phyloP scores from a whole-genome alignment of 2,888 invertebrate species.

The Elmis aenea region DNA sequence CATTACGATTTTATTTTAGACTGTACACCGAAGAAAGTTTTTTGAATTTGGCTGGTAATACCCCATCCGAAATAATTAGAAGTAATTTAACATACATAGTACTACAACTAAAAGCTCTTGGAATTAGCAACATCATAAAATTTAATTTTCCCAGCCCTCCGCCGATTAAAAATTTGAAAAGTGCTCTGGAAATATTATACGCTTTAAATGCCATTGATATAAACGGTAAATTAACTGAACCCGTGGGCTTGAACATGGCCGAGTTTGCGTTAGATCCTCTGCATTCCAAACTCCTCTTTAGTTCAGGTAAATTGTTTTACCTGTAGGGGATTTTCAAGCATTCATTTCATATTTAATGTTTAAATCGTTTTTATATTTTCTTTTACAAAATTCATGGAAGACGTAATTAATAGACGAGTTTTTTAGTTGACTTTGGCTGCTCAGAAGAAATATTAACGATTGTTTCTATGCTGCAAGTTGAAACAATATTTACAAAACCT shows the following conservation, averaged over 20 bases:
- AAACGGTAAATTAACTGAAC: slow-evolving; percentile 69
- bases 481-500: slow-evolving; percentile 77
- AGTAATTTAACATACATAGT: slow-evolving; percentile 80
- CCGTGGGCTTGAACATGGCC: slow-evolving; percentile 78
- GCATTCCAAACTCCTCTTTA: slow-evolving; percentile 78
- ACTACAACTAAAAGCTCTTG: slow-evolving; percentile 88
- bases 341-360: too few species aligned
- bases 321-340: too few species aligned
- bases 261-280: slow-evolving; percentile 88
- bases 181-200: slow-evolving; percentile 81
- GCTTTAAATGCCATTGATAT: slow-evolving; percentile 79
- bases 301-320: slow-evolving; percentile 65
- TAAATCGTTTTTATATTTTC: too few species aligned
- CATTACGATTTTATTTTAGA: slow-evolving; percentile 41
- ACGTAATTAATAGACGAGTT: too few species aligned
- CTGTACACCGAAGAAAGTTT: slow-evolving; percentile 76
- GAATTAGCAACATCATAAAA: slow-evolving; percentile 84
- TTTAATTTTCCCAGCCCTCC: slow-evolving; percentile 93
- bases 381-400: too few species aligned
- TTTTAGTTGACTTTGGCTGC: slow-evolving; percentile 77
- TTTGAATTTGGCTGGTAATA: slow-evolving; percentile 60
- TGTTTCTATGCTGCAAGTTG: slow-evolving; percentile 91
- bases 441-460: slow-evolving; percentile 88
- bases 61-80: slow-evolving; percentile 90
- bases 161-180: slow-evolving; percentile 78